Percentiles rank a stretch among this genome's conserved stretches.
These are phyloP conservation scores for Stegana nigrithorax DNA, from an alignment of 2,888 invertebrate species.

Conservation along the genomic window DNA sequence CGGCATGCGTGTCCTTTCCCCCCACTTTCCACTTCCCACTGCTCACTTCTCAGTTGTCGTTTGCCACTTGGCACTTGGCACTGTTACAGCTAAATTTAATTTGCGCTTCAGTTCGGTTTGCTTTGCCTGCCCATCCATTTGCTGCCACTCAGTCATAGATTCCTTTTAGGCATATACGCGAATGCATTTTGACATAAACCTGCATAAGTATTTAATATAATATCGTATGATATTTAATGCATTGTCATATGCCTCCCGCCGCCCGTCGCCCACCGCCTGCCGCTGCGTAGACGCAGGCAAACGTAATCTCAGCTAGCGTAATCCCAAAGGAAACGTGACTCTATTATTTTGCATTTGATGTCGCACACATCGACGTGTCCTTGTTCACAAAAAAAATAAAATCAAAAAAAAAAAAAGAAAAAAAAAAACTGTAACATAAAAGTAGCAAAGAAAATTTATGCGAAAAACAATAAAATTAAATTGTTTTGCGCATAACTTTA, in stretches of 20 bases:
- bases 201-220: not conserved
- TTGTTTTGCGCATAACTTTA: slow-evolving; percentile 58
- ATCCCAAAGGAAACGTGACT: slow-evolving; percentile 56
- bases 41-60: too few relatives aligned
- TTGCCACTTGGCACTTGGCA: slow-evolving; percentile 36
- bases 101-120: slow-evolving; percentile 33
- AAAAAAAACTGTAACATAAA: too few relatives aligned
- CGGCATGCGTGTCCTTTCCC: slow-evolving; percentile 35
- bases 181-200: not conserved
- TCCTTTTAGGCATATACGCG: too few relatives aligned
- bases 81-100: slow-evolving; percentile 62
- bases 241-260: slow-evolving; percentile 11
- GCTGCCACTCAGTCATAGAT: too few relatives aligned
- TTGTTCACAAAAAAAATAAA: slow-evolving; percentile 6
- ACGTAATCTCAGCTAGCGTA: slow-evolving; percentile 43
- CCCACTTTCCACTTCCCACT: not conserved
- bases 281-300: too few relatives aligned
- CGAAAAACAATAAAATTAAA: slow-evolving; percentile 66
- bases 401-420: slow-evolving; percentile 6
- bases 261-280: too few relatives aligned
- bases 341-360: slow-evolving; percentile 44
- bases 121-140: not conserved
- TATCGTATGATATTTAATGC: slow-evolving; percentile 1
- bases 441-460: slow-evolving; percentile 61
- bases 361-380: slow-evolving; percentile 3